These are phyloP conservation scores for Hololepta plana DNA, from an alignment of 2,888 invertebrate species.

Conservation along the genomic window DNA sequence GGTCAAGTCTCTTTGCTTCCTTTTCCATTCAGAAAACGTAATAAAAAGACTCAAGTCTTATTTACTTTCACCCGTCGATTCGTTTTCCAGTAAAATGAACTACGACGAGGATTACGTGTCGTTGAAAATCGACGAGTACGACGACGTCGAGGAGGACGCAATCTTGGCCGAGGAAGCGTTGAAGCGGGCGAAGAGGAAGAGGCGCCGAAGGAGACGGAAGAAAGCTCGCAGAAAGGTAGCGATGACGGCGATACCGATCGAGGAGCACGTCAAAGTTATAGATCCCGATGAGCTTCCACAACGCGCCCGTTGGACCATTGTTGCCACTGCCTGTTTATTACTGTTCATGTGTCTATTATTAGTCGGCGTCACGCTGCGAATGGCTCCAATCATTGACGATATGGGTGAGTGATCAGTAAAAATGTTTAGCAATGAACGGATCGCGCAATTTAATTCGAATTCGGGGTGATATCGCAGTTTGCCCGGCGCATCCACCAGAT, in stretches of 20 bases:
- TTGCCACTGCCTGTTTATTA: conserved; percentile 74
- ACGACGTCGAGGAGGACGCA: conserved; percentile 23
- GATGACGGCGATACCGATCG: conserved; percentile 17
- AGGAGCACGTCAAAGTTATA: conserved; percentile 32
- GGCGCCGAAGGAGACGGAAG: conserved; percentile 20
- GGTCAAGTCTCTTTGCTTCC: not conserved
- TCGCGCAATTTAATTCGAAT: too few species aligned
- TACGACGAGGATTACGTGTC: conserved; percentile 33
- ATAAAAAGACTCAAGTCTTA: too few species aligned
- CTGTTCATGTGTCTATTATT: conserved; percentile 77
- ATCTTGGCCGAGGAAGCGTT: conserved; percentile 18
- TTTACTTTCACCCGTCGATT: too few species aligned
- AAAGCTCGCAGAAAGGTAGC: conserved; percentile 8
- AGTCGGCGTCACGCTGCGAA: conserved; percentile 78
- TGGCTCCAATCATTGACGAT: conserved; percentile 91
- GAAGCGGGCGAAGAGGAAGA: conserved; percentile 17
- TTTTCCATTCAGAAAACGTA: too few species aligned
- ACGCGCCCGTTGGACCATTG: conserved; percentile 77
- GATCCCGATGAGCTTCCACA: conserved; percentile 71
- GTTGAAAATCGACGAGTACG: conserved; percentile 28
- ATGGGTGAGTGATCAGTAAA: conserved; percentile 94
- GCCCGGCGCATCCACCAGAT: too few species aligned
- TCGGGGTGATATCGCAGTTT: too few species aligned
- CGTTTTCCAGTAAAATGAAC: conserved; percentile 24
- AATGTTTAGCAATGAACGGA: too few species aligned